phyloP scores from a whole-genome alignment of 2,797 vertebrate species.

The Myoxocephalus aenaeus region DNA sequence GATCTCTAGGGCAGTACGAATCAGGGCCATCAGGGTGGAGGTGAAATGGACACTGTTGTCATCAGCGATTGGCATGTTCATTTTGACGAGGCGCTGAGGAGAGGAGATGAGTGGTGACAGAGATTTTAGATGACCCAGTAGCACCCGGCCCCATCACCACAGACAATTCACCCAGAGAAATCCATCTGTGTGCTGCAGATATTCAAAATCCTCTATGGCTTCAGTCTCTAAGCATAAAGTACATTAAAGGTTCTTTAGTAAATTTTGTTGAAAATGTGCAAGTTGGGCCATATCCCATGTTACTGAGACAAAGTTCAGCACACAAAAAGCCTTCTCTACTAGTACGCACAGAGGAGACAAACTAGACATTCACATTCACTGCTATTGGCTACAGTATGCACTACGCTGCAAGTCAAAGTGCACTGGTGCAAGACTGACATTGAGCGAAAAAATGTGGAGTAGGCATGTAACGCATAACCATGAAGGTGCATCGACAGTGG shows the following conservation, averaged over 20 bases:
- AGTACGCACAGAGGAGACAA: constrained; percentile 66
- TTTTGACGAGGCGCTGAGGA: constrained; percentile 91
- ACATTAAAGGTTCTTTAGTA: not conserved
- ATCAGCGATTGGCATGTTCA: constrained; percentile 96
- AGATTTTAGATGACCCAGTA: constrained; percentile 30
- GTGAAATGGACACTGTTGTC: constrained; percentile 96
- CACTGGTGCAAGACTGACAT: constrained; percentile 79
- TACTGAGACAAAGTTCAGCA: constrained; percentile 60
- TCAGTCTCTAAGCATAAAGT: not conserved
- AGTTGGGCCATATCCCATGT: constrained; percentile 8
- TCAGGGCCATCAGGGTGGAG: constrained; percentile 95
- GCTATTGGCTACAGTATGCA: constrained; percentile 78
- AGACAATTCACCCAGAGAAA: constrained; percentile 68
- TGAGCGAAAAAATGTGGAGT: constrained; percentile 77
- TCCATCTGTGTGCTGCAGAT: constrained; percentile 80
- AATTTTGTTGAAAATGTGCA: constrained; percentile 24
- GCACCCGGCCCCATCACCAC: constrained; percentile 39
- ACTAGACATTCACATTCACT: constrained; percentile 78
- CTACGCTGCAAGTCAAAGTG: constrained; percentile 78
- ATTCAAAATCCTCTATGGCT: constrained; percentile 1
- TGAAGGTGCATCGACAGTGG: constrained; percentile 76
- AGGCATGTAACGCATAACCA: constrained; percentile 83
- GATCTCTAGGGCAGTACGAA: constrained; percentile 94
- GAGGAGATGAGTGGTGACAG: constrained; percentile 34
- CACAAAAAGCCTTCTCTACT: constrained; percentile 81